A percentile compares a stretch with the other conserved stretches of the same genome.
Conservation (phyloP, 1,140 invertebrate species). For the Atta cephalotes region DNA sequence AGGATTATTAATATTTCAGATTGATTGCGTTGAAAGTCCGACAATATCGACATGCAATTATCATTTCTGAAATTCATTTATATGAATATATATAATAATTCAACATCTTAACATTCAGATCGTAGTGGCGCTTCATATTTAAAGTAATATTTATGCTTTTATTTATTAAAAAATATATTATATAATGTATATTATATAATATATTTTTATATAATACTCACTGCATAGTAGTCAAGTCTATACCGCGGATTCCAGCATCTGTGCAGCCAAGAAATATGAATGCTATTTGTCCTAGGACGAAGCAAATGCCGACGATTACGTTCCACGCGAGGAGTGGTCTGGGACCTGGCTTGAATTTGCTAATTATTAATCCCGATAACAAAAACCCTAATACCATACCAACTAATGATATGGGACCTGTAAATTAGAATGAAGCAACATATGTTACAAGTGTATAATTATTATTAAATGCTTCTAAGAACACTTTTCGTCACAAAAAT, state of each 20-base stretch:
- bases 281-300: conserved; percentile 85
- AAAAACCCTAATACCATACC: conserved; percentile 89
- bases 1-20: too few species aligned
- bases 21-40: too few species aligned
- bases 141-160: neutral
- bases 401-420: conserved; percentile 86
- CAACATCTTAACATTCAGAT: too few species aligned
- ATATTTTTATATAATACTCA: conserved; percentile 72
- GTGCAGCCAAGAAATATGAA: conserved; percentile 89
- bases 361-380: conserved; percentile 88
- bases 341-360: conserved; percentile 88
- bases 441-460: neutral
- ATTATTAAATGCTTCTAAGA: neutral
- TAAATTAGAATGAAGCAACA: neutral
- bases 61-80: too few species aligned
- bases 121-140: too few species aligned
- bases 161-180: neutral
- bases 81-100: too few species aligned
- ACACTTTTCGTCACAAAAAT: neutral
- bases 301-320: conserved; percentile 88
- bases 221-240: conserved; percentile 81
- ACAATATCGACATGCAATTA: too few species aligned
- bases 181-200: too few species aligned
- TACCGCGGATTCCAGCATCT: conserved; percentile 80
- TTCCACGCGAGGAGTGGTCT: conserved; percentile 89